Percentiles rank a stretch among this genome's conserved stretches.
Evolutionary conservation across 2,113 vertebrate species (phyloP).

Genomic region (Loxodonta africana): DNA sequence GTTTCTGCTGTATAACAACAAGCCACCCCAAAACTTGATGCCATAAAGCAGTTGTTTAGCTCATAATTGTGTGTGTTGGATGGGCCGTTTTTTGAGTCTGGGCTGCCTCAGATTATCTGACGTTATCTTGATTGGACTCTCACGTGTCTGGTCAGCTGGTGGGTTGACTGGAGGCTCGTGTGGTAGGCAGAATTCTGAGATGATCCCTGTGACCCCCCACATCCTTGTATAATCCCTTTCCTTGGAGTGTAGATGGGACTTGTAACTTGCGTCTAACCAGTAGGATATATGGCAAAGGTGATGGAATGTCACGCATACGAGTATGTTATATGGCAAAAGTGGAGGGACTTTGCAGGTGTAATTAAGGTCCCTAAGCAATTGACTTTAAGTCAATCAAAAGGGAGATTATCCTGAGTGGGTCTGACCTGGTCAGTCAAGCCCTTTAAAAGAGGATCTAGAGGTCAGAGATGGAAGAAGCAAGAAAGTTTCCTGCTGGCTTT

Average conservation of each 20-base stretch:
- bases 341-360: conserved; percentile 5
- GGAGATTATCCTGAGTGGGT: not conserved
- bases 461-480: conserved; percentile 22
- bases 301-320: not conserved
- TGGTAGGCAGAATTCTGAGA: conserved; percentile 1
- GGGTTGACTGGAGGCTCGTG: not conserved
- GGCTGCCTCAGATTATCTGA: not conserved
- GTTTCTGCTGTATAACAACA: conserved; percentile 19
- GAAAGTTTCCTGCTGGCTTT: not conserved
- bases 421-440: not conserved
- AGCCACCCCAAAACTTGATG: not conserved
- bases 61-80: not conserved
- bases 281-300: conserved; percentile 4
- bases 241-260: not conserved
- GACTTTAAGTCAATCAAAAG: not conserved
- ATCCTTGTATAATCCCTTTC: not conserved
- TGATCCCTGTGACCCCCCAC: not conserved
- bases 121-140: not conserved
- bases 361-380: not conserved
- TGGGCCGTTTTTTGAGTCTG: not conserved
- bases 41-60: conserved; percentile 4
- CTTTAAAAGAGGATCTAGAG: not conserved
- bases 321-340: not conserved
- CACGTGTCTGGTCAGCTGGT: not conserved
- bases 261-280: conserved; percentile 17